Base-by-base conservation (phyloP, 2,113 vertebrate species). In the Hippocampus mohnikei region DNA sequence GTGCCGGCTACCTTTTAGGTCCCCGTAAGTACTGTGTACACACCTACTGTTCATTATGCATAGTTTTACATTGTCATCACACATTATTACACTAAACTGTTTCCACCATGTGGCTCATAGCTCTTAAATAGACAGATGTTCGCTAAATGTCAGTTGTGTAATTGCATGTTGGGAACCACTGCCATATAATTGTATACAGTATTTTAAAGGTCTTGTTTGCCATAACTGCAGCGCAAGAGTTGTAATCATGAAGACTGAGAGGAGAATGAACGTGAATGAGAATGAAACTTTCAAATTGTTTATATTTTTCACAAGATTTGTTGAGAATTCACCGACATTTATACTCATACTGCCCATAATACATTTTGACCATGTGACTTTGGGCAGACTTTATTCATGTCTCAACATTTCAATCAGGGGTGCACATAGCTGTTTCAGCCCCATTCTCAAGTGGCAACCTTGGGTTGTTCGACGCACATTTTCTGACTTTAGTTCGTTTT, bases 1-100 rank as follows among this genome's bases (percentile, higher is more conserved):
- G 95, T 56, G 95, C 94, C 20, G 95, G 95, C 58, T 96, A 97
- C 79, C 93, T 97, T 1, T 92, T 96, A 3, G 95, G 95, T 44
- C 94, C 95, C 71, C 90, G 94, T 97, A 84, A 97, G 95, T 95
- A 41, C 61, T 66, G n/a, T 33, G 48, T 13, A n/a, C 27, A 48
- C 25, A 64, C 48, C 6, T 8, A 56, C 59, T 15, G 46, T 33
- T 50, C 46, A 33, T 37, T 6, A 0, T 37, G 33, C 33, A 37
- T 37, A 37, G 33, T 37, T 37, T 37, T 6, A 37, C 33, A 5
- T 37, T 37, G 33, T 37, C 6, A 6, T 37, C 33, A 48, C 18
- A 29, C 16, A 48, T 37, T 33, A 8, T 53, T 23, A n/a, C 16
- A 66, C 9, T 50, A 8, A 42, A 40, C 1, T 10, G 20, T 61